A percentile compares a stretch with the other conserved stretches of the same genome.
These are phyloP conservation scores for Nematolebias whitei DNA, from an alignment of 2,113 vertebrate genomes.

Conservation along the genomic window DNA sequence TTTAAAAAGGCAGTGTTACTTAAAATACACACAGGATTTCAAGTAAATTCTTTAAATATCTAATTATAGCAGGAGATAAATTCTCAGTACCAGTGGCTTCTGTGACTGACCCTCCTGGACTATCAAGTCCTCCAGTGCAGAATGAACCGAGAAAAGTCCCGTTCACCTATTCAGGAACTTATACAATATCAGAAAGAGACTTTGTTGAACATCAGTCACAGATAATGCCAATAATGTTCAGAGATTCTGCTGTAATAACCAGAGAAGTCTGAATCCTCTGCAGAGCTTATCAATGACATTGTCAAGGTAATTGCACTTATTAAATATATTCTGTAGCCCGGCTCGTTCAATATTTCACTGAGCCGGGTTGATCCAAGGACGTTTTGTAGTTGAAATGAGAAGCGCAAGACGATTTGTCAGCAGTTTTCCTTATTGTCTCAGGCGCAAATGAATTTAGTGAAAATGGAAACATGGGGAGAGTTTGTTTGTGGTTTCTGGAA, in stretches of 20 bases:
- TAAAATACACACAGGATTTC: constrained; percentile 1
- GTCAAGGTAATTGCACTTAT: constrained; percentile 50
- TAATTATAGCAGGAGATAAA: constrained; percentile 22
- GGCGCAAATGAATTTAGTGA: constrained; percentile 23
- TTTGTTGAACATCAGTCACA: constrained; percentile 55
- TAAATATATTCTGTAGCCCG: constrained; percentile 40
- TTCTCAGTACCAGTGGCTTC: constrained; percentile 17
- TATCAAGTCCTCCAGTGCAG: neutral
- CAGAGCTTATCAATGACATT: constrained; percentile 53
- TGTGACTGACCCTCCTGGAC: constrained; percentile 1
- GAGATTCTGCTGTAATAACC: constrained; percentile 47
- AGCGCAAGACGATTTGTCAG: constrained; percentile 22
- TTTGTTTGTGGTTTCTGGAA: constrained; percentile 15
- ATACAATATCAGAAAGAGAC: constrained; percentile 46
- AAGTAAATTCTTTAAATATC: constrained; percentile 12
- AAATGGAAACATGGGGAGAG: constrained; percentile 27
- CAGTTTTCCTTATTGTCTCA: constrained; percentile 23
- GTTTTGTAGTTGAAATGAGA: constrained; percentile 44
- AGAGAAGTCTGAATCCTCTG: constrained; percentile 49
- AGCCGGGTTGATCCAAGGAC: constrained; percentile 41
- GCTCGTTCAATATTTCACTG: constrained; percentile 44
- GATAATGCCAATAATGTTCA: constrained; percentile 53
- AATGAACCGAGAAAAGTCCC: constrained; percentile 16
- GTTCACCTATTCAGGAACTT: constrained; percentile 22
- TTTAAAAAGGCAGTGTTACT: neutral